A percentile compares a stretch with the other conserved stretches of the same genome.
Conservation (phyloP, 2,113 vertebrate species). For the Hemiscyllium ocellatum region DNA sequence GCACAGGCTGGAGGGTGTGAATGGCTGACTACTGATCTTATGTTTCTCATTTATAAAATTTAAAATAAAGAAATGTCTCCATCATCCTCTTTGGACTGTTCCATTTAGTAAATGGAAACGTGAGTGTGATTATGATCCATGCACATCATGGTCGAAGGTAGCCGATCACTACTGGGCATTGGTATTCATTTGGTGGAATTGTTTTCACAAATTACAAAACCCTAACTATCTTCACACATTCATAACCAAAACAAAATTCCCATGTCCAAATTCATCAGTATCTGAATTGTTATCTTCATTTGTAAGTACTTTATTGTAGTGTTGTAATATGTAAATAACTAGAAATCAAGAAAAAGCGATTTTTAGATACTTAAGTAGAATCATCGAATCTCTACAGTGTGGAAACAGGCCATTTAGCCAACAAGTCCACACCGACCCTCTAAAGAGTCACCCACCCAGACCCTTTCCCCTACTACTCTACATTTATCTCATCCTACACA, state of each 20-base stretch:
- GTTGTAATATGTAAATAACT: no score
- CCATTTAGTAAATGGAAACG: neutral
- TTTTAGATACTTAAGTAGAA: no score
- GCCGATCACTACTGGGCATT: neutral
- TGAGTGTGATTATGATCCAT: neutral
- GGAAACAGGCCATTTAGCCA: no score
- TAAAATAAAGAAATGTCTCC: neutral
- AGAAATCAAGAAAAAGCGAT: no score
- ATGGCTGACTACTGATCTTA: no score
- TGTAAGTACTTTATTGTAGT: neutral
- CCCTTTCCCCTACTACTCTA: no score
- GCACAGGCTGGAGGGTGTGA: no score
- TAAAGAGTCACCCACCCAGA: no score
- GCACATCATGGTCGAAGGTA: neutral
- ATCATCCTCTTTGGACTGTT: no score
- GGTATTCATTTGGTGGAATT: neutral
- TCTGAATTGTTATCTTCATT: neutral
- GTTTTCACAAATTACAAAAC: neutral
- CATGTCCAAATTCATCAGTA: neutral
- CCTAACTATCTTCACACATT: neutral
- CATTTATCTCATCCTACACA: no score
- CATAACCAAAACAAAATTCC: neutral
- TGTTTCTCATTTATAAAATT: neutral
- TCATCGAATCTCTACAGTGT: no score
- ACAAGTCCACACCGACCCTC: no score